Percentiles rank a stretch among this genome's conserved stretches.
phyloP scores from a whole-genome alignment of 2,113 vertebrate genomes.

The Hucho hucho region DNA sequence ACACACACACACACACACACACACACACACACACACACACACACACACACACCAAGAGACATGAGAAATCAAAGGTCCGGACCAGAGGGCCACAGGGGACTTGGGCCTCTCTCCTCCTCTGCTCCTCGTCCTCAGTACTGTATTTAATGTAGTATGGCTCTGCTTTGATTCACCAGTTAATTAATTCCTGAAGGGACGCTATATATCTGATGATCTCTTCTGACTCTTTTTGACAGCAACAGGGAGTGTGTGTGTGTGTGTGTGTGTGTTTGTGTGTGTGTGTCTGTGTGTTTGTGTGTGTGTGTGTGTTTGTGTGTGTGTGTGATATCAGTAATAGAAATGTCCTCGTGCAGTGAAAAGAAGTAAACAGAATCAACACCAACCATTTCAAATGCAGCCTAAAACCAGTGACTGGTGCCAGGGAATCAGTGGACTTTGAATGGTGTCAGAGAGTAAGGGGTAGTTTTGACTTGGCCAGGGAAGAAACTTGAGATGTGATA shows the following conservation, averaged over 20 bases:
- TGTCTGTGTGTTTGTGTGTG: constrained; percentile 11
- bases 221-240: constrained; percentile 40
- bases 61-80: constrained; percentile 62
- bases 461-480: constrained; percentile 5
- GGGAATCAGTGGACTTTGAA: background rate
- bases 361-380: background rate
- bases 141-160: constrained; percentile 26
- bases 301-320: background rate
- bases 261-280: constrained; percentile 14
- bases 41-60: constrained; percentile 26
- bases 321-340: background rate
- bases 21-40: constrained; percentile 10
- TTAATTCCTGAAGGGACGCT: constrained; percentile 65
- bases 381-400: no score
- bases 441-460: no score
- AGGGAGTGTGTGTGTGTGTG: background rate
- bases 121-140: background rate
- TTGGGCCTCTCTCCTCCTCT: constrained; percentile 27
- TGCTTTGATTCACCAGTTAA: constrained; percentile 68
- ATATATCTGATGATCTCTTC: constrained; percentile 27
- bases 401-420: background rate
- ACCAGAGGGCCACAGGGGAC: constrained; percentile 40
- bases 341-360: background rate
- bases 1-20: no score
- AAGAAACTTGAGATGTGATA: constrained; percentile 8